Base-by-base conservation (phyloP, 2,113 vertebrate species). In the Deroptyus accipitrinus region DNA sequence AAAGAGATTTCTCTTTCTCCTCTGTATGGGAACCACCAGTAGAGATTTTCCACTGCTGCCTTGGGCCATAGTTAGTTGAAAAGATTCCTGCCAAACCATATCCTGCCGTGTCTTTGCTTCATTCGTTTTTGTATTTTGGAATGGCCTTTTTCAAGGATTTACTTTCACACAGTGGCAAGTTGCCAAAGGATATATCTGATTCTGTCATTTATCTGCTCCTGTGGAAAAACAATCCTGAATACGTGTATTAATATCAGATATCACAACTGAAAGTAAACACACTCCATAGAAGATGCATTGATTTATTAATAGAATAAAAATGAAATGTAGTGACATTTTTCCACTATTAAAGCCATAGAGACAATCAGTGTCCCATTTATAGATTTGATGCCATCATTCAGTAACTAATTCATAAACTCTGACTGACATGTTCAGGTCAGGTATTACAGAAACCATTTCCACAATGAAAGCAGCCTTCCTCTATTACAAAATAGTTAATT, bases 251-350 rank as follows among this genome's bases (percentile, higher is more conserved):
- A 69, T 63, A 85, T 94, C 92, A 89, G 67, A 23, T 94, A 91
- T 35, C 89, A 63, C 69, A 94, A 94, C 41, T 76, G 86, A 62
- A 94, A 89, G 77, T 59, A 94, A 94, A 96, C 80, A 96, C 88
- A 72, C 61, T 18, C 44, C 0, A 1, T 44, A 94, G 57, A 93
- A 96, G 88, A 97, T 91, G 83, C 88, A 95, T 37, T 14, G 63
- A 91, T 97, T 96, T 97, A 95, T 97, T 97, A 94, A 91, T 57
- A 94, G 80, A 87, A 94, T 94, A 75, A 94, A 96, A 95, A 59
- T 25, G 48, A 95, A 96, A 95, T 91, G 94, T 83, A 94, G 92
- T 94, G 94, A 94, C 77, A 87, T n/a, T 95, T 96, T 96, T 90
- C 88, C 92, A 89, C 81, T 86, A 62, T 82, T 85, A 86, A 91